These are phyloP conservation scores for Oxycera nigricornis DNA, from an alignment of 2,888 invertebrate species.

Conservation along the genomic window DNA sequence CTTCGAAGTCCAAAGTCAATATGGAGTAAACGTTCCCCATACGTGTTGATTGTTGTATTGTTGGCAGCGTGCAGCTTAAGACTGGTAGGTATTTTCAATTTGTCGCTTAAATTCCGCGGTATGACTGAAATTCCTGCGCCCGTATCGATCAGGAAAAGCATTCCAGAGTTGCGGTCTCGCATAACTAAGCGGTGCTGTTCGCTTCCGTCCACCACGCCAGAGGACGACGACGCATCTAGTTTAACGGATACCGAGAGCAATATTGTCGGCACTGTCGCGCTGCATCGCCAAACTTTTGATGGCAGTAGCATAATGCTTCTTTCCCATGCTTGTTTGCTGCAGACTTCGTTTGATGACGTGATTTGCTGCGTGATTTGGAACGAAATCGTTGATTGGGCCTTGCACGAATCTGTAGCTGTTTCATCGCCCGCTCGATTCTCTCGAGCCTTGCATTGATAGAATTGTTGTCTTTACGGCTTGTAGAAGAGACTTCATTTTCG, in stretches of 20 bases:
- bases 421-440: neutral
- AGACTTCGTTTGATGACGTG: too few species aligned
- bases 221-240: constrained; percentile 12
- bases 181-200: neutral
- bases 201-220: neutral
- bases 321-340: too few species aligned
- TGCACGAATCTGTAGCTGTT: neutral
- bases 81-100: neutral
- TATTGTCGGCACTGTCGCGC: neutral
- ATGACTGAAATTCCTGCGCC: constrained; percentile 8
- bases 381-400: neutral
- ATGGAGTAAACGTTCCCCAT: neutral
- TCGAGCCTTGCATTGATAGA: neutral
- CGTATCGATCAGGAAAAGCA: constrained; percentile 2
- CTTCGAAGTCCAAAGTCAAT: neutral
- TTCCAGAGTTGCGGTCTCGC: neutral
- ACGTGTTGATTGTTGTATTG: neutral
- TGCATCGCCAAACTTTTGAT: neutral
- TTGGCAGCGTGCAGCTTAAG: neutral
- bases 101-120: neutral
- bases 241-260: neutral
- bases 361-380: neutral
- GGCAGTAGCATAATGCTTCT: neutral
- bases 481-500: neutral
- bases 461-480: neutral